Evolutionary conservation across 2,113 vertebrate species (phyloP).

Genomic region (Macrotus californicus): DNA sequence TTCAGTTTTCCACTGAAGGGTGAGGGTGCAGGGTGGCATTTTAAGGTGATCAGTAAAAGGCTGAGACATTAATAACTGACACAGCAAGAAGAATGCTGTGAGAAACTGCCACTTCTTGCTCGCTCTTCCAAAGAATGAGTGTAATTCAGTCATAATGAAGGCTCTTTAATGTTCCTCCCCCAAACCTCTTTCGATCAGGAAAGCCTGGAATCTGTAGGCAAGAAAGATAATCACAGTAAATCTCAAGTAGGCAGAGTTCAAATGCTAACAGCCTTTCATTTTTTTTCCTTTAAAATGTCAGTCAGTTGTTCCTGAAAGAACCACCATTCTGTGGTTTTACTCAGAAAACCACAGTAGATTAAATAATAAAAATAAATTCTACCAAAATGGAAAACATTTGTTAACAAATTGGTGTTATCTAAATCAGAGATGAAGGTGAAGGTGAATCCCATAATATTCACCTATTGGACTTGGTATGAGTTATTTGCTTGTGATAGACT

Average conservation of each 20-base stretch:
- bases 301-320: not conserved
- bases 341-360: not conserved
- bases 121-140: constrained; percentile 1
- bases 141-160: constrained; percentile 90
- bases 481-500: not conserved
- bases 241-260: constrained; percentile 45
- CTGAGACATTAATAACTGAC: constrained; percentile 25
- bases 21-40: constrained; percentile 35
- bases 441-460: not conserved
- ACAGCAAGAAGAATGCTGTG: constrained; percentile 45
- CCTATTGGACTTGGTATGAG: not conserved
- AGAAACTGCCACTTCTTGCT: not conserved
- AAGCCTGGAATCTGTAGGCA: constrained; percentile 89
- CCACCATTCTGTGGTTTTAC: constrained; percentile 26
- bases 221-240: constrained; percentile 34
- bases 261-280: not conserved
- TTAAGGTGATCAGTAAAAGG: constrained; percentile 44
- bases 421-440: not conserved
- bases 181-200: constrained; percentile 92
- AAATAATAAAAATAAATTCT: constrained; percentile 33
- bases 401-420: not conserved
- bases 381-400: constrained; percentile 26
- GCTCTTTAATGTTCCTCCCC: constrained; percentile 85
- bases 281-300: not conserved
- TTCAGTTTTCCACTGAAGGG: constrained; percentile 39